Evolutionary conservation across 2,888 invertebrate species (phyloP).

Genomic region (Cryptocephalus primarius): DNA sequence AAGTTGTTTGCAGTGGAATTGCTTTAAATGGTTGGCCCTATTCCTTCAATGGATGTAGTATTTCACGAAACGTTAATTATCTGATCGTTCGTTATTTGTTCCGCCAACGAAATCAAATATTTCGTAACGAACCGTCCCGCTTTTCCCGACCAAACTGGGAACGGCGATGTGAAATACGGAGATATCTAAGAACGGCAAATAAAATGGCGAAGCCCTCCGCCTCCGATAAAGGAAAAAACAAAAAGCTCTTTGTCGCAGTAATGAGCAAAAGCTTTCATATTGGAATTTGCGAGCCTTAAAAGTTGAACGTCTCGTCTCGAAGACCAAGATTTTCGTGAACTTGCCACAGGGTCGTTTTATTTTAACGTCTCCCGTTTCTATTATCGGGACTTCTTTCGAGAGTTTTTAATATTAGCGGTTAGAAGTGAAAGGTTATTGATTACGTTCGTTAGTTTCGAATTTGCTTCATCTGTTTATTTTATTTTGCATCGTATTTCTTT

Average conservation of each 20-base stretch:
- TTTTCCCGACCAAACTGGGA: constrained; percentile 7
- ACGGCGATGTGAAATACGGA: constrained; percentile 12
- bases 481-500: too few species aligned
- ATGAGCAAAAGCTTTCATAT: constrained; percentile 17
- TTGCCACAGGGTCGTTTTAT: constrained; percentile 9
- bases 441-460: too few species aligned
- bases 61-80: too few species aligned
- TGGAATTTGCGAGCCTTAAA: constrained; percentile 11
- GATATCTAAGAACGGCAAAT: constrained; percentile 13
- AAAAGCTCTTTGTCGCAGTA: constrained; percentile 16
- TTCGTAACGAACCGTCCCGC: constrained; percentile 13
- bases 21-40: too few species aligned
- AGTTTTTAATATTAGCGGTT: too few species aligned
- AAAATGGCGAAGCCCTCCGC: constrained; percentile 12
- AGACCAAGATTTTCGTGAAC: not conserved
- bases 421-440: too few species aligned
- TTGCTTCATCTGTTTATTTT: too few species aligned
- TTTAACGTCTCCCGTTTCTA: constrained; percentile 8
- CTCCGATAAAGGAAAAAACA: constrained; percentile 13
- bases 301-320: constrained; percentile 5
- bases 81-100: too few species aligned
- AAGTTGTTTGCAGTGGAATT: too few species aligned
- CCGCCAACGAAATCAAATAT: constrained; percentile 9
- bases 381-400: constrained; percentile 10
- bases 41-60: too few species aligned